Evolutionary conservation across 2,113 vertebrate genomes (phyloP).

Genomic region (Ia io): DNA sequence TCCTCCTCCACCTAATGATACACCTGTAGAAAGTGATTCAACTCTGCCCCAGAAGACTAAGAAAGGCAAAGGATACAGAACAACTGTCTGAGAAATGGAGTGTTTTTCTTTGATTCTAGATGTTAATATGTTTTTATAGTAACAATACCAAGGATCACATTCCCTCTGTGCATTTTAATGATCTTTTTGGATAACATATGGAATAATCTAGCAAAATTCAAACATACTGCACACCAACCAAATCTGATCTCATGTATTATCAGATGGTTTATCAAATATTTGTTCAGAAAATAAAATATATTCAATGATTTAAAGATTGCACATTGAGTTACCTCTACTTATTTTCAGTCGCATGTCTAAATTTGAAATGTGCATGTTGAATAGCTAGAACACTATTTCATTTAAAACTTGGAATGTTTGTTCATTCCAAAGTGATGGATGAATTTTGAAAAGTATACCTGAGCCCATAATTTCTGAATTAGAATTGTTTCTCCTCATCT

Average conservation of each 20-base stretch:
- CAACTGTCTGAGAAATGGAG: not conserved
- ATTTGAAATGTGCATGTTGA: not conserved
- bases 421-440: not conserved
- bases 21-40: not conserved
- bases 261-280: not conserved
- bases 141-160: not conserved
- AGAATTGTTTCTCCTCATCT: slow-evolving; percentile 21
- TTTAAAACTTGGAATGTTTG: slow-evolving; percentile 3
- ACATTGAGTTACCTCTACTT: not conserved
- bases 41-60: not conserved
- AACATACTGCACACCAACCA: not conserved
- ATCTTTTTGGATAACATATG: not conserved
- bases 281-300: not conserved
- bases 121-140: not conserved
- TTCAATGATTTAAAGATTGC: not conserved
- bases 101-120: not conserved
- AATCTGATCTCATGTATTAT: not conserved
- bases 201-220: not conserved
- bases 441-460: not conserved
- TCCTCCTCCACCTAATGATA: not conserved
- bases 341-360: not conserved
- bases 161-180: not conserved
- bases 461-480: not conserved
- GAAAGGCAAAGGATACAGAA: not conserved
- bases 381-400: not conserved